Evolutionary conservation across 2,113 vertebrate species (phyloP), one percentile per base, ranked within the genome.

Genomic region (Mormoops blainvillei): DNA sequence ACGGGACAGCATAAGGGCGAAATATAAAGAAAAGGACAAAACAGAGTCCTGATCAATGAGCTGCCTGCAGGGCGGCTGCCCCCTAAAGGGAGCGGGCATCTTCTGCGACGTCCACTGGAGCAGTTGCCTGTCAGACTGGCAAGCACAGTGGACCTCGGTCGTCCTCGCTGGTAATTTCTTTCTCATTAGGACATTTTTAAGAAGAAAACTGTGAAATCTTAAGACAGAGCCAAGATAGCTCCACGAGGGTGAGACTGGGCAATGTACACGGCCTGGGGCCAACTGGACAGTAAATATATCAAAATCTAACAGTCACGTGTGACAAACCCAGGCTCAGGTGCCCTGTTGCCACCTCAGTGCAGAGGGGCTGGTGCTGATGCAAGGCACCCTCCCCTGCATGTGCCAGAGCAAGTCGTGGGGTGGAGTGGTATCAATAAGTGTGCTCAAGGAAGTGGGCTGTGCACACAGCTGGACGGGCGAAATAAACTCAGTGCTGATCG

Each of bases 141-240:
- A 86, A 65, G 18, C 11, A 6, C 7, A 19, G 24, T 0, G 20
- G 67, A 43, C 11, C 28, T 52, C 43, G 74, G 38, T 28, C 33
- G 26, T 38, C 5, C 86, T 41, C 1, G 0, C n/a, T 33, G 45
- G 33, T 85, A 16, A 71, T n/a, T 65, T n/a, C n/a, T 43, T 93
- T 24, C 43, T 24, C 15, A 0, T 13, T 76, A 89, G 36, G 20
- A 83, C 50, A 45, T 80, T 83, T 78, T 56, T 41, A 70, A 43
- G 45, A 95, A 70, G 16, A 77, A 28, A 94, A 68, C 4, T 52
- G 26, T 91, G 50, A 85, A 82, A 83, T 76, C 28, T 67, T 41
- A 82, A 56, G 52, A 65, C 5, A 90, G 24, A 86, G 45, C 5
- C 38, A 76, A 93, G 7, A 20, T 7, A 71, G 26, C 19, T 65